Base-by-base conservation (phyloP, 2,888 invertebrate genomes). In the Rutpela maculata region DNA sequence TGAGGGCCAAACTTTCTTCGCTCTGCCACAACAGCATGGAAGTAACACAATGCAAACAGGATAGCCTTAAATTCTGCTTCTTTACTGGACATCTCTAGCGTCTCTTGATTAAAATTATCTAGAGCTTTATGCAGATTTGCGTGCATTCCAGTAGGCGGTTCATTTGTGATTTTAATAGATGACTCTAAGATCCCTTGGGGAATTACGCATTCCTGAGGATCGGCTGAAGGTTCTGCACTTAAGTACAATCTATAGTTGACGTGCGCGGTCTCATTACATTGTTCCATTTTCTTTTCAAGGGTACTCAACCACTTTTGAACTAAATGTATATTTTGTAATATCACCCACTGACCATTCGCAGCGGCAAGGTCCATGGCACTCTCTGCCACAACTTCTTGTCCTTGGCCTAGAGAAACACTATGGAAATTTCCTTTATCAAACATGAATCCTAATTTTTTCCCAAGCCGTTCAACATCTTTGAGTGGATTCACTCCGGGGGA, bases 401-500 rank as follows among this genome's bases (percentile, higher is more conserved):
- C 98, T 89, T 98, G 98, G 0, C 98, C 98, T 50, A 98, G 90
- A 0, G 98, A 98, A 3, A 98, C 96, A 84, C 96, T 98, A 89
- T 98, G 97, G 89, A 98, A 96, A 88, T 96, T 98, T 79, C 93
- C 93, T 82, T 93, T 92, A 81, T 97, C 96, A 11, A 92, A 92
- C 0, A 95, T 94, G 87, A 95, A 97, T 15, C 96, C 97, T 71
- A 97, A 83, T 85, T 93, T 93, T 83, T 93, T 94, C 0, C 98
- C 98, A 26, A 97, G 89, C 80, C 93, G 94, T 89, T 98, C 98
- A 0, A 98, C 95, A 88, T 98, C 98, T 91, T 97, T 97, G 0
- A 98, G 90, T 0, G 98, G 98, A 90, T 98, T 97, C 0, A 98
- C 98, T 63, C 98, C 98, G 0, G 98, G 95, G 0, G 98, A 98